A percentile compares a stretch with the other conserved stretches of the same genome.
These are phyloP conservation scores for Trichomalopsis sarcophagae DNA, from an alignment of 1,140 invertebrate genomes.

Conservation along the genomic window DNA sequence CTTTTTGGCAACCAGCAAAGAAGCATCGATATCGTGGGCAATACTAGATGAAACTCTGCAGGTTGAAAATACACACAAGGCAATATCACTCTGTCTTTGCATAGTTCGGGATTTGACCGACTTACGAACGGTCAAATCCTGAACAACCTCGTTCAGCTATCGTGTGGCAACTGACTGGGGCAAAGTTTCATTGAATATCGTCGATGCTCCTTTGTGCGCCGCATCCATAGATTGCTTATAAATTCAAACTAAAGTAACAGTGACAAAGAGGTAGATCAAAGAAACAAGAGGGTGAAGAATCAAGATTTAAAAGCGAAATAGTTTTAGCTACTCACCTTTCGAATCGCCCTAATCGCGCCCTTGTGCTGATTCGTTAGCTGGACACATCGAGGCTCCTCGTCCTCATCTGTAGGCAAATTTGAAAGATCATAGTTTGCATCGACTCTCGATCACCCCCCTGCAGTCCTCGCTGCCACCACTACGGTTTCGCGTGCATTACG, in stretches of 20 bases:
- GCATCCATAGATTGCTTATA: background rate
- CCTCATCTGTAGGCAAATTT: conserved; percentile 79
- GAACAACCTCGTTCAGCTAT: background rate
- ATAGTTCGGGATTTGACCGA: background rate
- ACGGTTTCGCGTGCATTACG: conserved; percentile 44
- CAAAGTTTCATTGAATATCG: conserved; percentile 12
- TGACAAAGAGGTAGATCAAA: conserved; percentile 84
- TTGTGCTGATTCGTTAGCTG: conserved; percentile 91
- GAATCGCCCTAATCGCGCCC: conserved; percentile 92
- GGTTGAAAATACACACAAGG: background rate
- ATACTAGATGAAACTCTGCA: conserved; percentile 16
- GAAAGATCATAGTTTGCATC: conserved; percentile 18
- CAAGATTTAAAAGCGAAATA: conserved; percentile 48
- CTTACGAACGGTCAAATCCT: background rate
- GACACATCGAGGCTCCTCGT: conserved; percentile 85
- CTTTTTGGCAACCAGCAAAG: background rate
- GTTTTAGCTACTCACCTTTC: conserved; percentile 85
- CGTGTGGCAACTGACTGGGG: background rate
- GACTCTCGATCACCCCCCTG: too few species aligned
- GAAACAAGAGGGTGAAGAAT: conserved; percentile 78
- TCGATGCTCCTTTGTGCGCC: conserved; percentile 26
- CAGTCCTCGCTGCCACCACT: conserved; percentile 1
- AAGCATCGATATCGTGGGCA: background rate
- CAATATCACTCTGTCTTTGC: background rate
- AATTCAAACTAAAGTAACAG: conserved; percentile 69